phyloP scores from a whole-genome alignment of 1,140 invertebrate genomes.

The Lasaia peninsularis region DNA sequence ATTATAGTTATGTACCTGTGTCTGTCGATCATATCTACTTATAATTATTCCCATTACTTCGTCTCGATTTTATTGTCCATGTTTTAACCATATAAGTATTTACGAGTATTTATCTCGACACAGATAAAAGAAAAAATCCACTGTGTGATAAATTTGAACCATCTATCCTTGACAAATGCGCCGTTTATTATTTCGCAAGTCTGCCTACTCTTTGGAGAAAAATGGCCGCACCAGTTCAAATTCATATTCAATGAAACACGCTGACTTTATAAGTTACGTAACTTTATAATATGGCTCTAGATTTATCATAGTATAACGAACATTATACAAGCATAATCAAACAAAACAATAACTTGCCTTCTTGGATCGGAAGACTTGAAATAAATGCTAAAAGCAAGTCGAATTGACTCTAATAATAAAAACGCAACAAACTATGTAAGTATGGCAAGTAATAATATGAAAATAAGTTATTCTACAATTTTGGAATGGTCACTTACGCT shows the following conservation, averaged over 20 bases:
- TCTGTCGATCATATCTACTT: no score
- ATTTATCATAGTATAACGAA: slow-evolving; percentile 44
- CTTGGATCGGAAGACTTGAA: slow-evolving; percentile 28
- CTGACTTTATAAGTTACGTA: slow-evolving; percentile 29
- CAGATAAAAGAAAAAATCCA: no score
- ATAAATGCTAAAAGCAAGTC: slow-evolving; percentile 25
- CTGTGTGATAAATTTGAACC: no score
- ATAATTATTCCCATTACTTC: no score
- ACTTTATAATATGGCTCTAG: slow-evolving; percentile 39
- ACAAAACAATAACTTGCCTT: slow-evolving; percentile 4
- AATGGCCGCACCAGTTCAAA: no score
- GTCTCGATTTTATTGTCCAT: no score
- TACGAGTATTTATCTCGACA: no score
- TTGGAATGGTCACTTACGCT: slow-evolving; percentile 62
- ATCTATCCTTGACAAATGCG: no score
- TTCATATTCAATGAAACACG: slow-evolving; percentile 23
- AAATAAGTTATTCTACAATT: slow-evolving; percentile 66
- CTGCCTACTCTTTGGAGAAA: no score
- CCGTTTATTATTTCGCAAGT: no score
- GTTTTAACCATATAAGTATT: no score
- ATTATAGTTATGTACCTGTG: no score
- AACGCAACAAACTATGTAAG: slow-evolving; percentile 56
- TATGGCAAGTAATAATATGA: slow-evolving; percentile 72
- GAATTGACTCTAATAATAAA: slow-evolving; percentile 21
- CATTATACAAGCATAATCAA: slow-evolving; percentile 36